Evolutionary conservation across 2,797 vertebrate species (phyloP), one percentile per base, ranked within the genome.

Genomic region (Cossypha dichroa): DNA sequence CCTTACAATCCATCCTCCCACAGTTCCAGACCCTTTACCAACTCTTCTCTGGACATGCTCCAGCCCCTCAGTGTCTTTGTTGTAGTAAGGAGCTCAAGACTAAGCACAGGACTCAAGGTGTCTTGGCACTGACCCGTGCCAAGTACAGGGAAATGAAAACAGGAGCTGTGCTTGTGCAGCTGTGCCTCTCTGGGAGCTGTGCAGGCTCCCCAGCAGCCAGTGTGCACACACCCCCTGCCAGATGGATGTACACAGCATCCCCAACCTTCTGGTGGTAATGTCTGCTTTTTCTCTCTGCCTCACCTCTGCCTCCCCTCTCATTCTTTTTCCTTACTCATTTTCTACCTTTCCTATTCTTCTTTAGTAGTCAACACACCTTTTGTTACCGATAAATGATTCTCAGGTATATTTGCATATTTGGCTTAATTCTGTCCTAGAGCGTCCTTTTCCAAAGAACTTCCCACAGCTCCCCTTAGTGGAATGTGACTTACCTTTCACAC

Each of bases 101-200:
- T n/a, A 13, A 59, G 11, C 34, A 20, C 4, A 7, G 13, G 45
- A n/a, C 34, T 75, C 11, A 0, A n/a, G 18, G 29, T n/a, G 45
- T 38, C 26, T 49, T 28, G 56, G 13, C 29, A 49, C 10, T 40
- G 34, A 40, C 13, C 34, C 20, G 3, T 26, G 28, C 22, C 45
- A 20, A 26, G 34, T 15, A 49, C 13, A 49, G 22, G 11, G 26
- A 4, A 21, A 7, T 31, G 23, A 5, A 15, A 8, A 2, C 10
- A 7, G 54, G 45, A 33, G 25, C 54, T 31, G 54, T 43, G 8
- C 25, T 64, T 15, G 16, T 8, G 5, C 19, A 6, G 15, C 52
- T 0, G 1, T 2, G 4, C 19, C 15, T 34, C 12, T 15, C n/a
- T 2, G 2, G 15, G 48, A 12, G n/a, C 38, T 31, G 20, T 13